Evolutionary conservation across 2,797 vertebrate genomes (phyloP), one percentile per base, ranked within the genome.

Genomic region (Ispidina picta): DNA sequence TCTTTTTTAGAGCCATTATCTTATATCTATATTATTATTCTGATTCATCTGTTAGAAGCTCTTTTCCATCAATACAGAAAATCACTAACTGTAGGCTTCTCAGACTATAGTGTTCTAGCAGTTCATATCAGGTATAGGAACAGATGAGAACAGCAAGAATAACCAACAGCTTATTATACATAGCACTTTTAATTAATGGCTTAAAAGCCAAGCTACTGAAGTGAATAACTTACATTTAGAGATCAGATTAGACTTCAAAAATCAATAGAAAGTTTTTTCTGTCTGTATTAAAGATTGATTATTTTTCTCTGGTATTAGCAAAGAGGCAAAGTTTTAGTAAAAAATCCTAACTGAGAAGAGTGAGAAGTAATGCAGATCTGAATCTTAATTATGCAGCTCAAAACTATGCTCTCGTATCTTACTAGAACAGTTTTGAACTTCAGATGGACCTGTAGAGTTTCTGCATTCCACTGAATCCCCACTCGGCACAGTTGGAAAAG

Each of bases 201-300:
- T 85, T 83, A 41, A 88, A 92, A 86, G 25, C 28, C 76, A 90
- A 90, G 52, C 49, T 44, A 48, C 52, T 63, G 44, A 89, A 83
- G 72, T 86, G 73, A 80, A 44, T 72, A 82, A 80, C 83, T 92
- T 88, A 39, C 29, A 55, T 69, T 92, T 77, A 83, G 65, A 37
- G 71, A 84, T 77, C 54, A 87, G 58, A 83, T 81, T 83, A 84
- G n/a, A 58, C 26, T 88, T 90, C 13, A 84, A 21, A 46, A 83
- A 84, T 93, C 54, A 88, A 83, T 65, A 74, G 13, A 6, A 83
- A 52, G 28, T 41, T 70, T 74, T 41, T 8, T 69, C 59, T 65
- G 22, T 69, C 59, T 62, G 25, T 56, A 70, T 81, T 88, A 88
- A 83, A 72, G 68, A 91, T 69, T 4, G 44, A 92, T 83, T 89